Evolutionary conservation across 2,113 vertebrate species (phyloP).

Genomic region (Brachypodius melanocephalos): DNA sequence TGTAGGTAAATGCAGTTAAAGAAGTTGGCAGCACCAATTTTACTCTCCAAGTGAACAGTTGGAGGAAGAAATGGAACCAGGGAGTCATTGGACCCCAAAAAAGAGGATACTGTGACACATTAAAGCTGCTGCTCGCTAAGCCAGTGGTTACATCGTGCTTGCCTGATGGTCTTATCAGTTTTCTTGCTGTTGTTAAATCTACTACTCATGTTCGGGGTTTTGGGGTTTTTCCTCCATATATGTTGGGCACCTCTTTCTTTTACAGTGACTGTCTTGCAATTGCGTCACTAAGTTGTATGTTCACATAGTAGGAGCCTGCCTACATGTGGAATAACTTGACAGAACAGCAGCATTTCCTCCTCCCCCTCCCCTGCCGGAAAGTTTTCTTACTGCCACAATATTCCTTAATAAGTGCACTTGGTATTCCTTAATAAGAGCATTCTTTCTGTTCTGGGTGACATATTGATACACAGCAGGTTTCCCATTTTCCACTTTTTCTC

Average conservation of each 20-base stretch:
- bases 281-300: neutral
- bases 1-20: neutral
- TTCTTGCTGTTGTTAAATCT: neutral
- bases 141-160: neutral
- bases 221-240: neutral
- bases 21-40: neutral
- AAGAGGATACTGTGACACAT: neutral
- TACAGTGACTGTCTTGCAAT: neutral
- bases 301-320: neutral
- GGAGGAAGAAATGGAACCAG: neutral
- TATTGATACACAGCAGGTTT: neutral
- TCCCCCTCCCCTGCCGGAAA: neutral
- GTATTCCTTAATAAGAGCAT: neutral
- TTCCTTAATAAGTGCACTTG: neutral
- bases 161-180: neutral
- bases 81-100: neutral
- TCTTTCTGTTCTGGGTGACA: neutral
- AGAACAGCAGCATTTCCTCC: neutral
- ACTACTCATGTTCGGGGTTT: neutral
- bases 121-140: neutral
- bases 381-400: neutral
- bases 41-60: neutral
- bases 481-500: neutral
- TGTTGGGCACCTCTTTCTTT: neutral
- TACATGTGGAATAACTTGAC: neutral